phyloP scores from a whole-genome alignment of 1,140 invertebrate species.

The Caerostris extrusa region DNA sequence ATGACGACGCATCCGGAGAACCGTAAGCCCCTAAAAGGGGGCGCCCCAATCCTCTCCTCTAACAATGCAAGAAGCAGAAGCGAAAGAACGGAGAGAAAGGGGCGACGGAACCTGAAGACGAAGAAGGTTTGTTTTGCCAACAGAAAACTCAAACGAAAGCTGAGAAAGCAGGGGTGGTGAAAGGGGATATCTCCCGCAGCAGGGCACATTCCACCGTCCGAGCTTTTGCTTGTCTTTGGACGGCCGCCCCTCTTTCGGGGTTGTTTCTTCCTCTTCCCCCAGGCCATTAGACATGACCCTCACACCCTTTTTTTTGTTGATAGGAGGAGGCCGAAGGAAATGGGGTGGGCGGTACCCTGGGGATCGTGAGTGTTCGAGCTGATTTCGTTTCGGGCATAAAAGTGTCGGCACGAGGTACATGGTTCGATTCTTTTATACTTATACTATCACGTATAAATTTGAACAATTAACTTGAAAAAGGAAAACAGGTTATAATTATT shows the following conservation, averaged over 20 bases:
- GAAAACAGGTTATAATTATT: too few relatives aligned
- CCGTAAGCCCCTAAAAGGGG: background rate
- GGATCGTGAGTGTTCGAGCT: background rate
- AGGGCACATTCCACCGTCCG: background rate
- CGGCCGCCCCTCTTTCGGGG: too few relatives aligned
- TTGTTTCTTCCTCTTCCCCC: background rate
- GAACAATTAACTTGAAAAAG: too few relatives aligned
- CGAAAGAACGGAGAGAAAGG: background rate
- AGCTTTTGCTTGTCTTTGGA: background rate
- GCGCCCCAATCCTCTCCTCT: background rate
- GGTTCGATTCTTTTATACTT: too few relatives aligned
- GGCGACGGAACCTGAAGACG: background rate
- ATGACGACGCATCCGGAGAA: background rate
- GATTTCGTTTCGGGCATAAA: background rate
- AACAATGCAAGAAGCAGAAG: background rate
- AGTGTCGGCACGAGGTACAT: background rate
- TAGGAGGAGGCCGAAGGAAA: background rate
- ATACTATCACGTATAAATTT: too few relatives aligned
- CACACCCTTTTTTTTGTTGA: conserved; percentile 36
- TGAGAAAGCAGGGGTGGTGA: background rate
- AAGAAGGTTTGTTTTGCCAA: conserved; percentile 54
- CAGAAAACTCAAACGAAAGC: background rate
- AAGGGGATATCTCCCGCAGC: background rate
- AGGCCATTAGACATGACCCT: conserved; percentile 37
- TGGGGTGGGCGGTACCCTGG: background rate